phyloP scores from a whole-genome alignment of 2,113 vertebrate species.

The Sinosuthora webbiana region DNA sequence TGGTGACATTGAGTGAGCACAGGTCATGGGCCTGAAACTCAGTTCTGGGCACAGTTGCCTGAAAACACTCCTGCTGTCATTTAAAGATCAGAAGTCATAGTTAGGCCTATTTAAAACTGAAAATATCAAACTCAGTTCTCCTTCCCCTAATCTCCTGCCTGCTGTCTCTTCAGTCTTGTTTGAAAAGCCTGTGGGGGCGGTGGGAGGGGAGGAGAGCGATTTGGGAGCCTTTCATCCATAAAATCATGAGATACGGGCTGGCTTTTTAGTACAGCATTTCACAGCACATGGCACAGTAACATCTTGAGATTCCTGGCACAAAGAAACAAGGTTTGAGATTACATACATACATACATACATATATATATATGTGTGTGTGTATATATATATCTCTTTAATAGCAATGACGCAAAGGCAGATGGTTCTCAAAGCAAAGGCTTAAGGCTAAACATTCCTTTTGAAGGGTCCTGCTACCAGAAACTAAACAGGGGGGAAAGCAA shows the following conservation, averaged over 20 bases:
- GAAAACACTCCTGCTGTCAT: background rate
- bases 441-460: constrained; percentile 38
- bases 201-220: constrained; percentile 64
- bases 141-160: constrained; percentile 64
- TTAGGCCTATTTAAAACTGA: constrained; percentile 31
- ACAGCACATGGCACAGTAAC: constrained; percentile 76
- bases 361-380: constrained; percentile 28
- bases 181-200: constrained; percentile 65
- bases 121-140: constrained; percentile 53
- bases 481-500: background rate
- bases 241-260: constrained; percentile 65
- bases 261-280: constrained; percentile 73
- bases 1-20: background rate
- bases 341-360: constrained; percentile 54
- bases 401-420: constrained; percentile 65
- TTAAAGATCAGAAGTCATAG: background rate
- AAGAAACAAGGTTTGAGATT: constrained; percentile 58
- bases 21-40: background rate
- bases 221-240: constrained; percentile 70
- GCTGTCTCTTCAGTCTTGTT: constrained; percentile 67
- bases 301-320: constrained; percentile 75
- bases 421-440: constrained; percentile 65
- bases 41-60: background rate
- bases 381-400: constrained; percentile 62
- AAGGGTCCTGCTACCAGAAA: constrained; percentile 55